Percentiles rank a stretch among this genome's conserved stretches.
These are phyloP conservation scores for Actenoides lindsayi DNA, from an alignment of 2,113 vertebrate genomes.

Conservation along the genomic window DNA sequence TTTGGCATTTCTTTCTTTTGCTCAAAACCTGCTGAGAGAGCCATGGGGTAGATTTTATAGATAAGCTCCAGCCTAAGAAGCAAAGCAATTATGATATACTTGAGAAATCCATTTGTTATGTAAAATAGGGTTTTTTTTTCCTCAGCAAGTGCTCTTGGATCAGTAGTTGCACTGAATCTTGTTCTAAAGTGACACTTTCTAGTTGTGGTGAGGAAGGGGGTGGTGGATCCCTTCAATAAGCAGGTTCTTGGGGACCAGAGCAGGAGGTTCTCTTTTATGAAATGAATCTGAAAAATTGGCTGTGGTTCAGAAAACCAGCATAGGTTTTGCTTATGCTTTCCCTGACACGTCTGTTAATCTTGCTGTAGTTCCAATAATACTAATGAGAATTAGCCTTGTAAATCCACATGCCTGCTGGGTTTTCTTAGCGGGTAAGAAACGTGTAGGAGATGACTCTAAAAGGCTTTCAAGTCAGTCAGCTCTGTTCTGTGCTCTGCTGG, in stretches of 20 bases:
- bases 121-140: not conserved
- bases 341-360: not conserved
- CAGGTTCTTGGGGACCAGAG: not conserved
- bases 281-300: not conserved
- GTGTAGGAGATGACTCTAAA: not conserved
- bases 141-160: not conserved
- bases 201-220: not conserved
- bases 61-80: not conserved
- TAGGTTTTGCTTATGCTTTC: not conserved
- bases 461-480: not conserved
- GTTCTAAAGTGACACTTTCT: not conserved
- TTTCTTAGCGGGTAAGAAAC: not conserved
- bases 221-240: not conserved
- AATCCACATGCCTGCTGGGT: not conserved
- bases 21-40: not conserved
- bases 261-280: not conserved
- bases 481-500: not conserved
- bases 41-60: not conserved
- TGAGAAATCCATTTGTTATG: constrained; percentile 3
- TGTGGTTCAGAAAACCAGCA: not conserved
- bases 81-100: not conserved
- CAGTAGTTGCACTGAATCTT: not conserved
- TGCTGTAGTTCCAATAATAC: not conserved
- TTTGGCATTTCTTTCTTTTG: not conserved
- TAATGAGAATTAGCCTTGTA: constrained; percentile 28